Evolutionary conservation across 2,797 vertebrate species (phyloP), one percentile per base, ranked within the genome.

Genomic region (Diplodus puntazzo): DNA sequence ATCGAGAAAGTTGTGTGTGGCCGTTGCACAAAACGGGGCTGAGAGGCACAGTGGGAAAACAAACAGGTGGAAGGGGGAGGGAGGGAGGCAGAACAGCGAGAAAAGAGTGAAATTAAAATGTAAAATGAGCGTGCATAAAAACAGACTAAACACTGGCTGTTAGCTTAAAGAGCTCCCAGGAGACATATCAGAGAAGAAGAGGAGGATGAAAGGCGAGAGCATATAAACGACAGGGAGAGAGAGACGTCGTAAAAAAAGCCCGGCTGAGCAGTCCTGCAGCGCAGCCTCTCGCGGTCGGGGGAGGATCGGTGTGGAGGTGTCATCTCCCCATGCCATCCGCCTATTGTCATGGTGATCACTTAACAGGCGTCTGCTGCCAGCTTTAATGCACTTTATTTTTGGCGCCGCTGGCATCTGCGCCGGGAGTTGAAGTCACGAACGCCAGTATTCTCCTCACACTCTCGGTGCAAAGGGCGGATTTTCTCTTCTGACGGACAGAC

Each of bases 331-430:
- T 69, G 85, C 85, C 81, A 75, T 79, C 75, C 20, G 54, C 87
- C 84, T 87, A 92, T 93, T 93, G 93, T 94, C 91, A 92, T 92
- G 84, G 73, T 84, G 62, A 92, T 95, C 91, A 81, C 85, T 89
- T 92, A 92, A 92, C 87, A 84, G 83, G 79, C 88, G 92, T 86
- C 81, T 75, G 65, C 84, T 75, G 80, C 69, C 87, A 91, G 90
- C 93, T 91, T 87, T 88, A 92, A 90, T 88, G 71, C 81, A 16
- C 92, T 93, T 94, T 90, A 81, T 92, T 91, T 91, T 87, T 81
- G 89, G 89, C 80, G 58, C 45, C 3, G 21, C 67, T 50, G 69
- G 81, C 85, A 79, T 88, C 76, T 79, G 82, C 14, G 52, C 48
- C 13, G 18, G 58, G 79, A 73, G 83, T 25, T 6, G 34, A 80